Evolutionary conservation across 23 tunicate genomes (phyloP).

Genomic region (Aplidium turbinatum): DNA sequence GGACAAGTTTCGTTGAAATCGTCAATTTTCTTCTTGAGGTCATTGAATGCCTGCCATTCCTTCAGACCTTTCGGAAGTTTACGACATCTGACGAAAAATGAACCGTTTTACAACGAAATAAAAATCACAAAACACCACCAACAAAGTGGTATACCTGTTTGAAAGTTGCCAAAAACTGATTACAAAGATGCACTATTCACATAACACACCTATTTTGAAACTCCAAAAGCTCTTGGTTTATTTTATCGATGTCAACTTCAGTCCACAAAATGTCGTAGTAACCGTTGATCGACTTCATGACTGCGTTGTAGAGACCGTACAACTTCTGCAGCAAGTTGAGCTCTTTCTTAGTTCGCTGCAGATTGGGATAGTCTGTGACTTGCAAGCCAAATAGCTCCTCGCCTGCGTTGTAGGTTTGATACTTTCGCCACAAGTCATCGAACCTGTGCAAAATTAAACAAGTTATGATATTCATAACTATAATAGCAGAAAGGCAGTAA

Average conservation of each 20-base stretch:
- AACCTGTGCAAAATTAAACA: constrained; percentile 56
- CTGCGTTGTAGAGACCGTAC: constrained; percentile 96
- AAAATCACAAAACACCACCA: not conserved
- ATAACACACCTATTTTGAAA: constrained; percentile 90
- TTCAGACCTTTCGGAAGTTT: constrained; percentile 96
- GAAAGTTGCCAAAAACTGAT: not conserved
- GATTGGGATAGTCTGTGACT: constrained; percentile 87
- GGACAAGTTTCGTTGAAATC: constrained; percentile 98
- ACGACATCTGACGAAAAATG: constrained; percentile 65
- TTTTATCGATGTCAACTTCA: constrained; percentile 97
- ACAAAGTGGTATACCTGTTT: not conserved
- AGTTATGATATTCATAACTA: no score
- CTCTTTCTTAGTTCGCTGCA: constrained; percentile 89
- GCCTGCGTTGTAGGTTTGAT: constrained; percentile 91
- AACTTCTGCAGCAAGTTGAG: constrained; percentile 94
- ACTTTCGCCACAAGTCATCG: constrained; percentile 97
- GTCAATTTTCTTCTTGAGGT: constrained; percentile 88
- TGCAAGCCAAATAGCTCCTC: constrained; percentile 97
- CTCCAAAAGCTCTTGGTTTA: constrained; percentile 93
- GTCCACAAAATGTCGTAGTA: constrained; percentile 97
- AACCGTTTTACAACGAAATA: not conserved
- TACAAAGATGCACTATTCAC: no score
- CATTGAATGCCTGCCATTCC: constrained; percentile 96
- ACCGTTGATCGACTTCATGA: constrained; percentile 97
- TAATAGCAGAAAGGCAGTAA: not conserved